These are phyloP conservation scores for Hormaphis cornu DNA, from an alignment of 1,140 invertebrate genomes.

Conservation along the genomic window DNA sequence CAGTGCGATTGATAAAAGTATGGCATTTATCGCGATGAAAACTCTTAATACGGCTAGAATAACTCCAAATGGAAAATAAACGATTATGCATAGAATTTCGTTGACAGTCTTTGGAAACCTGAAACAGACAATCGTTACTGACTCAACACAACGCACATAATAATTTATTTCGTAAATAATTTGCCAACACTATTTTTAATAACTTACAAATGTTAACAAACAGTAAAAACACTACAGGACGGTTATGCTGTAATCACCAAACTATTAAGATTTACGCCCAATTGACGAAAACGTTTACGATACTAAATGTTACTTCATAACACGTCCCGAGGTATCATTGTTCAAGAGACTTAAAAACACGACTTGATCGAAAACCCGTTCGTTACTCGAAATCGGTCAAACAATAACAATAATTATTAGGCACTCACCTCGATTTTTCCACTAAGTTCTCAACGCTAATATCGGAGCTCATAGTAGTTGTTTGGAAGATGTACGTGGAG, in stretches of 20 bases:
- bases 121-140: not conserved
- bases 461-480: not conserved
- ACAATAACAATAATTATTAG: not conserved
- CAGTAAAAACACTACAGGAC: not conserved
- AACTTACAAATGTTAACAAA: not conserved
- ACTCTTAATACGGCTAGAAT: not conserved
- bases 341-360: not conserved
- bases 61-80: constrained; percentile 24
- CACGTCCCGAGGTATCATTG: too few species aligned
- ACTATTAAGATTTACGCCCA: not conserved
- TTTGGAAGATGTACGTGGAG: not conserved
- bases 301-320: too few species aligned
- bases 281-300: not conserved
- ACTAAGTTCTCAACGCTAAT: not conserved
- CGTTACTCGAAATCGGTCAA: not conserved
- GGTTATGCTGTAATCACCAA: not conserved
- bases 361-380: not conserved
- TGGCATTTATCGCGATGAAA: constrained; percentile 4
- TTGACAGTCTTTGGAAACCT: constrained; percentile 4
- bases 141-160: not conserved
- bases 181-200: not conserved
- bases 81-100: not conserved
- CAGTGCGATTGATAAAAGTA: not conserved
- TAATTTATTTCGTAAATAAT: not conserved
- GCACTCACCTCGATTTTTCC: constrained; percentile 13